These are phyloP conservation scores for Latrodectus elegans DNA, from an alignment of 2,888 invertebrate genomes.

Conservation along the genomic window DNA sequence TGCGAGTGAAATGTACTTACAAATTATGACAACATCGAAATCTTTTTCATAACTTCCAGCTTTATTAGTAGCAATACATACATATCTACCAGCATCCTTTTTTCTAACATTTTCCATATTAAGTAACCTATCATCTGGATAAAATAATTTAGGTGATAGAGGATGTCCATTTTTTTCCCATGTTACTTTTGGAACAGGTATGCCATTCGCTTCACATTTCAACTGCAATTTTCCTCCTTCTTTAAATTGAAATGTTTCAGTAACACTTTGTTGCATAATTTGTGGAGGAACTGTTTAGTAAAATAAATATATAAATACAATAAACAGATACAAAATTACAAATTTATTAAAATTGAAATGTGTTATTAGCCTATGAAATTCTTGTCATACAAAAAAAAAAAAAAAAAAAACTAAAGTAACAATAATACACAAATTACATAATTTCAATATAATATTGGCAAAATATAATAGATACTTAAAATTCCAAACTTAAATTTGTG, in stretches of 20 bases:
- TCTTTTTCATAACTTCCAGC: conserved; percentile 72
- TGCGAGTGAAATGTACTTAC: conserved; percentile 70
- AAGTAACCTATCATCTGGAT: conserved; percentile 24
- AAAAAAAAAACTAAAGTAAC: not conserved
- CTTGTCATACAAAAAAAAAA: not conserved
- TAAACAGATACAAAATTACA: not conserved
- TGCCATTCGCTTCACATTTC: conserved; percentile 73
- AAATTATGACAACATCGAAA: conserved; percentile 73
- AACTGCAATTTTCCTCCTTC: conserved; percentile 38
- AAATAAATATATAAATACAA: not conserved
- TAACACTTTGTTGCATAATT: conserved; percentile 53
- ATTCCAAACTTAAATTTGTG: no score
- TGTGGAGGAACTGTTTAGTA: conserved; percentile 50
- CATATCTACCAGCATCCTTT: conserved; percentile 70
- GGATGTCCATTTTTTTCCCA: conserved; percentile 52
- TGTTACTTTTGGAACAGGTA: conserved; percentile 44
- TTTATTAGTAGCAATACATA: conserved; percentile 70
- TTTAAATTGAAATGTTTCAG: conserved; percentile 41
- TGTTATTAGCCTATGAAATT: not conserved
- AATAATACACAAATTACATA: not conserved
- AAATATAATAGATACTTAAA: no score
- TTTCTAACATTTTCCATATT: conserved; percentile 14
- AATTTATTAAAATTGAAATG: not conserved
- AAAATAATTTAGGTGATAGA: conserved; percentile 17
- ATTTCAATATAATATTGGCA: not conserved